Conservation (phyloP, 2,113 vertebrate species). For the Megaptera novaeangliae region DNA sequence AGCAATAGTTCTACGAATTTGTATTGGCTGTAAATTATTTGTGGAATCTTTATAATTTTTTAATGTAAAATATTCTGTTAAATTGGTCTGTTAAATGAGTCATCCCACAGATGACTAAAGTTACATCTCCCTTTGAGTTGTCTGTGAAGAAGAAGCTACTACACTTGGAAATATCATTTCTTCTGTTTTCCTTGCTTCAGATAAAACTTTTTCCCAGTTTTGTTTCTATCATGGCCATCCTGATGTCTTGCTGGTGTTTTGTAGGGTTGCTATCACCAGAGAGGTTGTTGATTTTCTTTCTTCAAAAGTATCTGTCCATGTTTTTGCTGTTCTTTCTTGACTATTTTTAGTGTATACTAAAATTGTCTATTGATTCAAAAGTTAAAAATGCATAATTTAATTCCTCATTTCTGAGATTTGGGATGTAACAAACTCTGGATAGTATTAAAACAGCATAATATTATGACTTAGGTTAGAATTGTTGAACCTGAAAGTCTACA, state of each 20-base stretch:
- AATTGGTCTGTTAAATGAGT: neutral
- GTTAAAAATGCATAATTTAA: neutral
- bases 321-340: neutral
- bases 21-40: conserved; percentile 5
- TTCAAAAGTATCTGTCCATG: neutral
- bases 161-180: neutral
- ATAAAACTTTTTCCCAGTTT: neutral
- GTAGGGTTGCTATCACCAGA: neutral
- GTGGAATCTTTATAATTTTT: conserved; percentile 10
- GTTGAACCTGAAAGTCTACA: neutral
- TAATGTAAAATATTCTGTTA: neutral
- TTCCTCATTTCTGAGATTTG: neutral
- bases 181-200: neutral
- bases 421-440: neutral
- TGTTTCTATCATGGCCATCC: neutral
- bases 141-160: neutral
- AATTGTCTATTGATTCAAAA: neutral
- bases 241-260: neutral
- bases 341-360: neutral
- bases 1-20: conserved; percentile 34
- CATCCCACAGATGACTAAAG: neutral
- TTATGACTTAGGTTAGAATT: neutral
- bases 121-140: neutral
- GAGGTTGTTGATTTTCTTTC: neutral
- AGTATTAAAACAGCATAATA: neutral